phyloP scores from a whole-genome alignment of 2,113 vertebrate species.

The Lota lota region DNA sequence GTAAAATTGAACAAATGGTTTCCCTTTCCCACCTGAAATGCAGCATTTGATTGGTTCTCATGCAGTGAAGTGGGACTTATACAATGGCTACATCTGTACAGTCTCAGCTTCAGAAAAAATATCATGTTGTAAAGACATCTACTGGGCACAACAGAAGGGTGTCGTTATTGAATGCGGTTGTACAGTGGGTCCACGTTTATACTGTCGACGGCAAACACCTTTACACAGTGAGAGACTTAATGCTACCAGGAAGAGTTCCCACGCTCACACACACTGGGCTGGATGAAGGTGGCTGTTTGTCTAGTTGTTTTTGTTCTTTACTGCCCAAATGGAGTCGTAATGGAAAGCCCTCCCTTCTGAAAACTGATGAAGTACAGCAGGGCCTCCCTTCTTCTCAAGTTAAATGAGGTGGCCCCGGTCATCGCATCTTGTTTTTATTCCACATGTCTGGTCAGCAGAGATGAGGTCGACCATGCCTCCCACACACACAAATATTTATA shows the following conservation, averaged over 20 bases:
- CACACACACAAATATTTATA: too few species aligned
- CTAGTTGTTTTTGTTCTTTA: slow-evolving; percentile 24
- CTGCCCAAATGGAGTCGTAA: slow-evolving; percentile 43
- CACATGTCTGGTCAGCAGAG: slow-evolving; percentile 35
- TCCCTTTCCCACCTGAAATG: slow-evolving; percentile 42
- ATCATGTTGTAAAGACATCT: slow-evolving; percentile 44
- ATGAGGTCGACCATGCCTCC: neutral
- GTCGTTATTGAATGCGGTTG: slow-evolving; percentile 35
- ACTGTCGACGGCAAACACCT: slow-evolving; percentile 45
- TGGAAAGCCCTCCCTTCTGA: slow-evolving; percentile 48
- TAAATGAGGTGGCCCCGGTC: slow-evolving; percentile 57
- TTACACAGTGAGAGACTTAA: slow-evolving; percentile 37
- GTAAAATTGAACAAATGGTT: neutral
- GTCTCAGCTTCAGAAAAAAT: slow-evolving; percentile 46
- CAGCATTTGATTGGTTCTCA: slow-evolving; percentile 44
- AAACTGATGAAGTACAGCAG: slow-evolving; percentile 64
- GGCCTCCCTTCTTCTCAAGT: slow-evolving; percentile 56
- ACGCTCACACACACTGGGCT: slow-evolving; percentile 26
- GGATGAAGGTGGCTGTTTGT: slow-evolving; percentile 21
- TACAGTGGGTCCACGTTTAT: slow-evolving; percentile 51
- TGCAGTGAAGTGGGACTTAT: slow-evolving; percentile 55
- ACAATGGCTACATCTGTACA: slow-evolving; percentile 58
- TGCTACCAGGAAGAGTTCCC: slow-evolving; percentile 49
- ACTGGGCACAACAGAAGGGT: slow-evolving; percentile 38
- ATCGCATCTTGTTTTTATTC: slow-evolving; percentile 49